Percentiles rank a stretch among this genome's conserved stretches.
phyloP scores from a whole-genome alignment of 2,888 invertebrate genomes.

The Andrena camellia region DNA sequence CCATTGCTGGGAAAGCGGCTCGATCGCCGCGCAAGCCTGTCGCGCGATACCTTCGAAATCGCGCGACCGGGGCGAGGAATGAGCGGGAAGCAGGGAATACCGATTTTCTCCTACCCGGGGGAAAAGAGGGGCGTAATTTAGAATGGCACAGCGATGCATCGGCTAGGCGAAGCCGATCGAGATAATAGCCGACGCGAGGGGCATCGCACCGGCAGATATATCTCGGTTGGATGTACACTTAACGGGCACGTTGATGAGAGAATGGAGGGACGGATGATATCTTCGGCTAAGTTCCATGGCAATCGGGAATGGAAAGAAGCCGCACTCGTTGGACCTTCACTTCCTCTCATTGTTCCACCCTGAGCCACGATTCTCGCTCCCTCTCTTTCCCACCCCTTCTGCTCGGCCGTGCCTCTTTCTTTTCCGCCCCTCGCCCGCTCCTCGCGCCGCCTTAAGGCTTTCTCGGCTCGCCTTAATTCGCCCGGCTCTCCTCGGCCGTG shows the following conservation, averaged over 20 bases:
- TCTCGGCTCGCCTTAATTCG: constrained; percentile 70
- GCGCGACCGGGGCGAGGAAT: not conserved
- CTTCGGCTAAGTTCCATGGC: constrained; percentile 69
- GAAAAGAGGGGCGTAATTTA: constrained; percentile 58
- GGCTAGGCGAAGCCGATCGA: constrained; percentile 67
- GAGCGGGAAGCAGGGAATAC: constrained; percentile 10
- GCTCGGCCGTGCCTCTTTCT: constrained; percentile 1
- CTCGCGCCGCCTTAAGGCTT: constrained; percentile 42
- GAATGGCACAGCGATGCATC: constrained; percentile 66
- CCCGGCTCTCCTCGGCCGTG: constrained; percentile 25
- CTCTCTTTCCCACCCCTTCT: constrained; percentile 29
- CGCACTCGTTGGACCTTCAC: constrained; percentile 84
- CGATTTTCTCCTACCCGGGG: not conserved
- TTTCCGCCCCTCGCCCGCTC: not conserved
- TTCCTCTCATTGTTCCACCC: constrained; percentile 83
- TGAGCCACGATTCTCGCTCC: constrained; percentile 42
- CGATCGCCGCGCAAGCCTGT: constrained; percentile 32
- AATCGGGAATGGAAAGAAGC: constrained; percentile 79
- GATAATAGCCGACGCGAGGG: constrained; percentile 61
- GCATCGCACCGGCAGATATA: constrained; percentile 65
- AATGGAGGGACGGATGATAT: constrained; percentile 74
- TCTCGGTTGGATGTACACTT: constrained; percentile 63
- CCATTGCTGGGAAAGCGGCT: constrained; percentile 51
- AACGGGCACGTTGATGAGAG: constrained; percentile 77
- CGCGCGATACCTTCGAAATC: constrained; percentile 15